A percentile compares a stretch with the other conserved stretches of the same genome.
These are phyloP conservation scores for Papilio helenus DNA, from an alignment of 1,140 invertebrate species.

Conservation along the genomic window DNA sequence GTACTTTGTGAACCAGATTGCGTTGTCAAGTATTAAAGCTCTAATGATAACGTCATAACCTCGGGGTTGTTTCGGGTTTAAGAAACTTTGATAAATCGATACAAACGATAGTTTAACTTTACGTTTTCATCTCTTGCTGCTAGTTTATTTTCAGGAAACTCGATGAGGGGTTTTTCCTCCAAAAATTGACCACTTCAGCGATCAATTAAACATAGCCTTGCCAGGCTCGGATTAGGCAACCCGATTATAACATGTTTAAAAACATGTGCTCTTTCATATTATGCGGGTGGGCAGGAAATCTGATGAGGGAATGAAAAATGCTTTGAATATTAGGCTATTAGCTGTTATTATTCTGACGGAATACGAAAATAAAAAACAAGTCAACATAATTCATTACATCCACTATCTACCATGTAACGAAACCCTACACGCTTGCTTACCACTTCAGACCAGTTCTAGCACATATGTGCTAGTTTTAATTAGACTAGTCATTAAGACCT, in stretches of 20 bases:
- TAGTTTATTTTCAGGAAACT: no score
- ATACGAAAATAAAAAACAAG: not conserved
- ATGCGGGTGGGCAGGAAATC: no score
- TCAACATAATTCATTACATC: slow-evolving; percentile 16
- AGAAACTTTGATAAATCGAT: not conserved
- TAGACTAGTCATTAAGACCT: slow-evolving; percentile 45
- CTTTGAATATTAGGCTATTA: not conserved
- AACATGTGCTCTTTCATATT: no score
- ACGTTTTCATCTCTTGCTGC: no score
- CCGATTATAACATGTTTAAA: no score
- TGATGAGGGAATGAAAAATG: no score
- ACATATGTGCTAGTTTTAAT: slow-evolving; percentile 48
- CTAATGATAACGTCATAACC: not conserved
- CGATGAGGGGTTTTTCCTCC: no score
- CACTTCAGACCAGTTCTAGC: slow-evolving; percentile 40
- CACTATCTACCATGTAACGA: slow-evolving; percentile 39
- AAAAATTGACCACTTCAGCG: no score
- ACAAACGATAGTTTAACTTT: no score
- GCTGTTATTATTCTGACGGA: not conserved
- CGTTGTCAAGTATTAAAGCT: not conserved
- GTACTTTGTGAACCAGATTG: not conserved
- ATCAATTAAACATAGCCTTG: no score
- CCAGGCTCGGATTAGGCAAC: no score
- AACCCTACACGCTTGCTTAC: slow-evolving; percentile 39
- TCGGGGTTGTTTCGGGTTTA: not conserved